Evolutionary conservation across 2,888 invertebrate genomes (phyloP).

Genomic region (Sarcophaga subvicina): DNA sequence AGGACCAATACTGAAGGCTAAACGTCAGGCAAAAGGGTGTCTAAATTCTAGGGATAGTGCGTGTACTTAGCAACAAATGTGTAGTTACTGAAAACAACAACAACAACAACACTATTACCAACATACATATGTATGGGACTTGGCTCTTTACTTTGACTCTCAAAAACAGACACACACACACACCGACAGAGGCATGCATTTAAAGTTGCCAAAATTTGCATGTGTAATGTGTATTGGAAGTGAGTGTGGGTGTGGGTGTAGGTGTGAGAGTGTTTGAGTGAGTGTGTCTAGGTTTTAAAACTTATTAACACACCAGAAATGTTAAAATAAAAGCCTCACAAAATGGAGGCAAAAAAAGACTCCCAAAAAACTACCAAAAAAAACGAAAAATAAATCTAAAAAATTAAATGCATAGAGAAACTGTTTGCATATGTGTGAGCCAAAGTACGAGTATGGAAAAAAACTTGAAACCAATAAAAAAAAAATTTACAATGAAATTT

Average conservation of each 20-base stretch:
- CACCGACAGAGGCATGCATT: background rate
- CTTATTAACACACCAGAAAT: slow-evolving; percentile 47
- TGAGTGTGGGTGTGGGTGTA: background rate
- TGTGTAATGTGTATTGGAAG: background rate
- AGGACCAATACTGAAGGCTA: slow-evolving; percentile 37
- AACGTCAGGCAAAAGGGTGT: slow-evolving; percentile 8
- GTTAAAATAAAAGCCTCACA: slow-evolving; percentile 32
- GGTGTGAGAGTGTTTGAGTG: background rate
- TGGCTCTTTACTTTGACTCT: slow-evolving; percentile 23
- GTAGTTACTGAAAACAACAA: slow-evolving; percentile 46
- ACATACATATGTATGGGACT: slow-evolving; percentile 1
- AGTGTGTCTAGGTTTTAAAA: slow-evolving; percentile 3
- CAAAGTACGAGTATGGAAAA: background rate
- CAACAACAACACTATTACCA: slow-evolving; percentile 6
- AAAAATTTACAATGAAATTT: background rate
- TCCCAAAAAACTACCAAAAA: background rate
- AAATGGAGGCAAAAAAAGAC: slow-evolving; percentile 29
- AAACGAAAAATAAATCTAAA: slow-evolving; percentile 28
- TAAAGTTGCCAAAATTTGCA: background rate
- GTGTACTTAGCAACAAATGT: slow-evolving; percentile 58
- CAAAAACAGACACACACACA: slow-evolving; percentile 14
- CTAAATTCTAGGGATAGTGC: slow-evolving; percentile 51
- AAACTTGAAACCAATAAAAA: slow-evolving; percentile 38
- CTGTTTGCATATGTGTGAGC: background rate
- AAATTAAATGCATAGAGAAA: background rate